phyloP scores from a whole-genome alignment of 2,113 vertebrate species.

The Axis porcinus region DNA sequence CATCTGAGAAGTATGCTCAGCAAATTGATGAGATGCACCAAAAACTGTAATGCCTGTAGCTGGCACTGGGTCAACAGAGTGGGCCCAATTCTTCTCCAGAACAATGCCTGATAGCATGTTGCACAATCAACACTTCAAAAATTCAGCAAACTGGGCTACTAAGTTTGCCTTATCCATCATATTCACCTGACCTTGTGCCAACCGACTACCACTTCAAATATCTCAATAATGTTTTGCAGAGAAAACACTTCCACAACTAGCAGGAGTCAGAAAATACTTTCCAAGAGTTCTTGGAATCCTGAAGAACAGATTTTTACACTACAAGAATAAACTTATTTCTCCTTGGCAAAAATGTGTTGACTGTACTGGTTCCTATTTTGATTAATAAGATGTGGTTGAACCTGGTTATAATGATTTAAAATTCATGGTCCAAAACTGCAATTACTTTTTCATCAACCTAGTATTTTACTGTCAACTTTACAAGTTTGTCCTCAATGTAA shows the following conservation, averaged over 20 bases:
- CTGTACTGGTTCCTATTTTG: neutral
- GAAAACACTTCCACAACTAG: neutral
- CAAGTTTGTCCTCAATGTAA: neutral
- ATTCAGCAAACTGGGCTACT: neutral
- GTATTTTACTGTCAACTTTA: neutral
- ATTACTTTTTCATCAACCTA: neutral
- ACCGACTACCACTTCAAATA: neutral
- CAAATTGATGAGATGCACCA: neutral
- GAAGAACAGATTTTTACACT: neutral
- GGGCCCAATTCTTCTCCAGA: neutral
- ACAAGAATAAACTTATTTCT: neutral
- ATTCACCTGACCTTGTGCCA: neutral
- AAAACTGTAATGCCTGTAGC: neutral
- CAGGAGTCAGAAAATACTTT: neutral
- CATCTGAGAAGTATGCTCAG: neutral
- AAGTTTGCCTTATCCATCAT: neutral
- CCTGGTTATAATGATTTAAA: neutral
- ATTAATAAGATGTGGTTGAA: neutral
- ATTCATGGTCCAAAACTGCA: neutral
- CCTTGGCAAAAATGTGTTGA: neutral
- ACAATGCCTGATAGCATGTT: neutral
- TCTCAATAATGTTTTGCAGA: neutral
- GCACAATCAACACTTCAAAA: neutral
- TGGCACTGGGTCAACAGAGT: neutral
- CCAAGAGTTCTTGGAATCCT: neutral